Evolutionary conservation across 2,113 vertebrate genomes (phyloP), one percentile per base, ranked within the genome.

Genomic region (Nematolebias whitei): DNA sequence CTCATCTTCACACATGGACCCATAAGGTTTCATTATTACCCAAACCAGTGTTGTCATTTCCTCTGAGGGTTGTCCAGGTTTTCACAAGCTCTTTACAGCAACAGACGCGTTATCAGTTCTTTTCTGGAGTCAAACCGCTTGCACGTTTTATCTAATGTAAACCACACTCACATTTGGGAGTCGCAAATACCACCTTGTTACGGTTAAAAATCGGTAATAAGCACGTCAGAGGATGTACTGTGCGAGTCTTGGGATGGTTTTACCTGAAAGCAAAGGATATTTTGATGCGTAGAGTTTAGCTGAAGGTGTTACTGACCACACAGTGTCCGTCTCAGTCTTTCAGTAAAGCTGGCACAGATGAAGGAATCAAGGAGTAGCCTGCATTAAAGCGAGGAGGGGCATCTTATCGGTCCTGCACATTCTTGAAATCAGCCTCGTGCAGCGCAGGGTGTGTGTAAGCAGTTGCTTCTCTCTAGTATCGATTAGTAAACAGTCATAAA

Each of bases 351-450:
- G 1, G 55, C 26, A 29, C 26, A 38, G 29, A 38, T 23, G 44
- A 4, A 7, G 22, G 39, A 50, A 24, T 64, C n/a, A 26, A 84
- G 87, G 82, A 78, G 81, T 80, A 43, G 76, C 48, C 66, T 22
- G 39, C 47, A 19, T 49, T 73, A 32, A 52, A 13, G 23, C 19
- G 11, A 62, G 63, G 76, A 76, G 76, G 78, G 66, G 80, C 64
- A 10, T 47, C 73, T 89, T 90, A 91, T 92, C 88, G 19, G 18
- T 32, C 11, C 10, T 22, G 4, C 12, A 44, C 87, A 90, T 71
- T 76, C 70, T 79, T 40, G 23, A 50, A 84, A 83, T 89, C 79
- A 5, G 59, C 68, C 69, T 45, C 2, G 5, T 1, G 3, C 84
- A 84, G 71, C 39, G 8, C 29, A 76, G 84, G 87, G 85, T 73